Percentiles rank a stretch among this genome's conserved stretches.
phyloP scores from a whole-genome alignment of 2,113 vertebrate species.

The Thermophis baileyi region DNA sequence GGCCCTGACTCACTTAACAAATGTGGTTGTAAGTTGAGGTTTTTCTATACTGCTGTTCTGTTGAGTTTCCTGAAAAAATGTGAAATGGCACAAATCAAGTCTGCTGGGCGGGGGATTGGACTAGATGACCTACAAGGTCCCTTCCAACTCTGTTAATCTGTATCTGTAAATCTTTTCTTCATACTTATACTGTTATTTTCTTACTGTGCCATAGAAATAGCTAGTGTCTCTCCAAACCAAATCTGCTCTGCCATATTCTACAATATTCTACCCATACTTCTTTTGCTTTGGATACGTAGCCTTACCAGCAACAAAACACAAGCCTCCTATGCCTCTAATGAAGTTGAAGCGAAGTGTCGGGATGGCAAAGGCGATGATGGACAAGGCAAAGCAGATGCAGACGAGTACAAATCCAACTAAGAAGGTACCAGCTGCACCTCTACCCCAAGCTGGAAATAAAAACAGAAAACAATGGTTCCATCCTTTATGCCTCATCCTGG shows the following conservation, averaged over 20 bases:
- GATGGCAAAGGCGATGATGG: slow-evolving; percentile 68
- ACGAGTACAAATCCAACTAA: slow-evolving; percentile 58
- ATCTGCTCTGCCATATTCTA: not conserved
- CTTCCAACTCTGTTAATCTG: too few relatives aligned
- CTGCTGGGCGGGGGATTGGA: too few relatives aligned
- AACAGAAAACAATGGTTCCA: slow-evolving; percentile 13
- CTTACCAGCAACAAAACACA: slow-evolving; percentile 66
- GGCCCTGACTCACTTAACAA: not conserved
- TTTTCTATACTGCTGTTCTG: not conserved
- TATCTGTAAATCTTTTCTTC: not conserved
- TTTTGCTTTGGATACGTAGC: not conserved
- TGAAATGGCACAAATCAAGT: not conserved
- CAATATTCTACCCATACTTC: not conserved
- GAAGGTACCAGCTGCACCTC: slow-evolving; percentile 61
- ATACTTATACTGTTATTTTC: not conserved
- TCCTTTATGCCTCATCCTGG: not conserved
- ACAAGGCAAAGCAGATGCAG: slow-evolving; percentile 63
- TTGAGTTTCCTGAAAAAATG: not conserved
- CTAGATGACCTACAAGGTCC: too few relatives aligned
- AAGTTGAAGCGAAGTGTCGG: slow-evolving; percentile 60
- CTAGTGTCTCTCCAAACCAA: not conserved
- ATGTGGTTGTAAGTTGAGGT: not conserved
- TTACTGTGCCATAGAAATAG: not conserved
- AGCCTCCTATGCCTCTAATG: slow-evolving; percentile 61
- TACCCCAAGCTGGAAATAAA: slow-evolving; percentile 65